phyloP scores from a whole-genome alignment of 2,797 vertebrate species.

The Hylomyscus alleni region DNA sequence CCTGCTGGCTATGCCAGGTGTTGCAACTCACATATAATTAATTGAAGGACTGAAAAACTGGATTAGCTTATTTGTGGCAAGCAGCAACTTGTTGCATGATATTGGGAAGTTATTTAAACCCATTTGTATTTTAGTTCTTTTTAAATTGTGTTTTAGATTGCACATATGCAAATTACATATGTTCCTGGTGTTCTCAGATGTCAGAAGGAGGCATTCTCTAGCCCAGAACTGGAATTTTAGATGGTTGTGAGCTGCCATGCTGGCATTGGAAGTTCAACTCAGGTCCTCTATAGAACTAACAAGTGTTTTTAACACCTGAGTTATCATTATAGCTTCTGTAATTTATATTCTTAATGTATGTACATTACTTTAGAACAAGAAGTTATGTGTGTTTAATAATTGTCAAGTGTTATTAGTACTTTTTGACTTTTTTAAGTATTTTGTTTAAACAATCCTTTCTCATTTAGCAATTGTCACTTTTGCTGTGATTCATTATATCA shows the following conservation, averaged over 20 bases:
- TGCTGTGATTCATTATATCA: not conserved
- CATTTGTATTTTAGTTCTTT: not conserved
- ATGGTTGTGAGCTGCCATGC: not conserved
- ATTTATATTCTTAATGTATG: not conserved
- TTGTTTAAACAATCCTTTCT: not conserved
- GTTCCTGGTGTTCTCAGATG: not conserved
- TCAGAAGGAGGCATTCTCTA: not conserved
- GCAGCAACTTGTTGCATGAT: not conserved
- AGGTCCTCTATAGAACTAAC: not conserved
- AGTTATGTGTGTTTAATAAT: not conserved
- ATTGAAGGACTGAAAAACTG: not conserved
- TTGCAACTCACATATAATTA: not conserved
- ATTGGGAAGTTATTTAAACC: not conserved
- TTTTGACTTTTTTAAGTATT: not conserved
- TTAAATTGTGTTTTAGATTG: not conserved
- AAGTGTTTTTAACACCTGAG: not conserved
- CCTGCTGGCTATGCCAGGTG: not conserved
- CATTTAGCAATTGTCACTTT: not conserved
- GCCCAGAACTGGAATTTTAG: not conserved
- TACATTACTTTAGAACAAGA: not conserved
- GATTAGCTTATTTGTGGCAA: not conserved
- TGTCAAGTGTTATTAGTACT: not conserved
- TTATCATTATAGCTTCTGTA: not conserved
- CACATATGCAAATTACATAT: no score
- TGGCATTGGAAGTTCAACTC: not conserved